phyloP scores from a whole-genome alignment of 1,140 invertebrate species.

The Trichogramma pretiosum region DNA sequence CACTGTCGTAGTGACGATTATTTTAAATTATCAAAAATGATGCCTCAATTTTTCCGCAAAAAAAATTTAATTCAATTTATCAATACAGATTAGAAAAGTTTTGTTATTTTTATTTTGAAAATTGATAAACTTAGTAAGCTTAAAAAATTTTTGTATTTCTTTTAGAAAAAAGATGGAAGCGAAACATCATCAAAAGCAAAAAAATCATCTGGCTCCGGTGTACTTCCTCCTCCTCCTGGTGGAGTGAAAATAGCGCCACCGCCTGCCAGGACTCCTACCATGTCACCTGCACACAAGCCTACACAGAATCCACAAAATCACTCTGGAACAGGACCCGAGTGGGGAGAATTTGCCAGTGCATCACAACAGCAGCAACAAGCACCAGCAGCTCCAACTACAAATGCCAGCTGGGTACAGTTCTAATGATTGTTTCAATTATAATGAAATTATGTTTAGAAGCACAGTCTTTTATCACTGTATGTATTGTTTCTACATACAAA shows the following conservation, averaged over 20 bases:
- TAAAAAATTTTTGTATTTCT: conserved; percentile 17
- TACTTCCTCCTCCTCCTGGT: conserved; percentile 79
- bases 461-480: conserved; percentile 28
- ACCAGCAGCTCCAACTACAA: conserved; percentile 37
- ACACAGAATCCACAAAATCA: conserved; percentile 46
- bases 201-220: conserved; percentile 49
- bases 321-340: conserved; percentile 49
- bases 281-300: conserved; percentile 60
- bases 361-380: conserved; percentile 28
- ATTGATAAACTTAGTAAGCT: no score
- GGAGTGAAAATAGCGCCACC: conserved; percentile 59
- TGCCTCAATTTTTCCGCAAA: background rate
- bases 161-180: conserved; percentile 79
- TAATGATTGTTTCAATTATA: conserved; percentile 38
- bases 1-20: no score
- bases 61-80: conserved; percentile 1
- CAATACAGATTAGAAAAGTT: no score
- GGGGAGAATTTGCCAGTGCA: conserved; percentile 68
- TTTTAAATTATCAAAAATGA: background rate
- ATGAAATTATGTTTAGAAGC: conserved; percentile 24
- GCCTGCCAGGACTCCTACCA: conserved; percentile 56
- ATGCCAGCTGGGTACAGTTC: conserved; percentile 66
- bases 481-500: conserved; percentile 24
- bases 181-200: conserved; percentile 57
- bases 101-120: conserved; percentile 9